phyloP scores from a whole-genome alignment of 2,797 vertebrate genomes.

The Gymnocypris eckloni region DNA sequence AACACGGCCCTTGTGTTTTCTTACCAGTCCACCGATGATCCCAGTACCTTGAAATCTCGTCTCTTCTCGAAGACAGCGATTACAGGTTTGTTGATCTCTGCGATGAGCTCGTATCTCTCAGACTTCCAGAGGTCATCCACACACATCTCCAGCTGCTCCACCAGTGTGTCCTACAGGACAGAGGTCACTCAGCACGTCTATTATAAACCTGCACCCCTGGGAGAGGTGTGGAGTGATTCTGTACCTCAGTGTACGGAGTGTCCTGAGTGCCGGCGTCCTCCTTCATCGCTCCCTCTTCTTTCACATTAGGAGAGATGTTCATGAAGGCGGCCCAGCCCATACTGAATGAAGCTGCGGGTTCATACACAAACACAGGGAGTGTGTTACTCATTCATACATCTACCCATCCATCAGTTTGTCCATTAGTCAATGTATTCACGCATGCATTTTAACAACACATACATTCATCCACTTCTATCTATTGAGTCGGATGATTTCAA shows the following conservation, averaged over 20 bases:
- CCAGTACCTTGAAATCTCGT: conserved; percentile 91
- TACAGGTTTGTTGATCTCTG: conserved; percentile 96
- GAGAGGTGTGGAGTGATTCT: not conserved
- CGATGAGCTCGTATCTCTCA: conserved; percentile 94
- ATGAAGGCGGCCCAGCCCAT: conserved; percentile 98
- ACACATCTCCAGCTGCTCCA: conserved; percentile 94
- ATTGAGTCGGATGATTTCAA: not conserved
- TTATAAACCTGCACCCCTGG: not conserved
- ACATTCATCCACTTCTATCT: not conserved
- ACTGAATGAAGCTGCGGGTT: conserved; percentile 87
- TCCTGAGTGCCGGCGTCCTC: conserved; percentile 97
- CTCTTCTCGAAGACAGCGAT: conserved; percentile 98
- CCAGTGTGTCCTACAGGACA: conserved; percentile 85
- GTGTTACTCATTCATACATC: not conserved
- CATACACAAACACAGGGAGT: conserved; percentile 26
- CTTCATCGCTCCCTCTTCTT: conserved; percentile 98
- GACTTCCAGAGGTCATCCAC: conserved; percentile 98
- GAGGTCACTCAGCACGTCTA: not conserved
- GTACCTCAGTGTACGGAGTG: conserved; percentile 95
- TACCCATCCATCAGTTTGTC: not conserved
- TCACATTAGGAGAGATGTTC: conserved; percentile 95
- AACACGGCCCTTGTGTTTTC: not conserved
- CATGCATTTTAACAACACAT: not conserved
- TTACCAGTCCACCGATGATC: not conserved
- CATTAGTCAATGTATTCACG: not conserved